phyloP scores from a whole-genome alignment of 2,888 invertebrate genomes.

The Eupithecia dodoneata region DNA sequence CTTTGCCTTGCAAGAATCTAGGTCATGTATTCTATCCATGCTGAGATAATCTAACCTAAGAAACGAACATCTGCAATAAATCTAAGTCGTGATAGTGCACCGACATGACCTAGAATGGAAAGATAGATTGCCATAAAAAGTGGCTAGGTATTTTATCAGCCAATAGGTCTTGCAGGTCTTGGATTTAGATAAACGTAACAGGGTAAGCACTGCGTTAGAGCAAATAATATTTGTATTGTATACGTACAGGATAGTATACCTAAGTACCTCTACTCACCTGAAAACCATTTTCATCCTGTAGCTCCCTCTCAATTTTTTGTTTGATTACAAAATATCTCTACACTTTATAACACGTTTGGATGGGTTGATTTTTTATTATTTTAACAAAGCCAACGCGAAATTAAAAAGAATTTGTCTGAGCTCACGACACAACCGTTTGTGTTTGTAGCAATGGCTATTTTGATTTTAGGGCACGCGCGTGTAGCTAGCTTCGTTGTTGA shows the following conservation, averaged over 20 bases:
- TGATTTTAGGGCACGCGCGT: slow-evolving; percentile 19
- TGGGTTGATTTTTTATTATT: background rate
- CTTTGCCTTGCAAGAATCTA: background rate
- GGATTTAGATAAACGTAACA: background rate
- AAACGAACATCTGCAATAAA: background rate
- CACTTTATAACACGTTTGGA: background rate
- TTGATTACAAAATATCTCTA: background rate
- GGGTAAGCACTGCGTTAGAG: background rate
- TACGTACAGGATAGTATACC: background rate
- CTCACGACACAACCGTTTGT: slow-evolving; percentile 24
- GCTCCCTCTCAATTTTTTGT: background rate
- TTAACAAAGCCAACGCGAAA: background rate
- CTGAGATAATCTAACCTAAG: background rate
- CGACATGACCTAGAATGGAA: background rate
- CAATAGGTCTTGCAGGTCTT: background rate
- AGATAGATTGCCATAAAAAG: background rate
- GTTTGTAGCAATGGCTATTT: slow-evolving; percentile 20
- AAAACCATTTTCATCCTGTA: slow-evolving; percentile 2
- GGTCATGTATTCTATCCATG: slow-evolving; percentile 1
- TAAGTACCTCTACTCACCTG: slow-evolving; percentile 17
- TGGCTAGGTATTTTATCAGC: background rate
- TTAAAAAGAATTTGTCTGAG: slow-evolving; percentile 8
- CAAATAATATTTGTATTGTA: background rate
- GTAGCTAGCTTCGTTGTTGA: slow-evolving; percentile 30
- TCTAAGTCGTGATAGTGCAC: background rate